Base-by-base conservation (phyloP, 2,888 invertebrate species). In the Ormyrus labotus region DNA sequence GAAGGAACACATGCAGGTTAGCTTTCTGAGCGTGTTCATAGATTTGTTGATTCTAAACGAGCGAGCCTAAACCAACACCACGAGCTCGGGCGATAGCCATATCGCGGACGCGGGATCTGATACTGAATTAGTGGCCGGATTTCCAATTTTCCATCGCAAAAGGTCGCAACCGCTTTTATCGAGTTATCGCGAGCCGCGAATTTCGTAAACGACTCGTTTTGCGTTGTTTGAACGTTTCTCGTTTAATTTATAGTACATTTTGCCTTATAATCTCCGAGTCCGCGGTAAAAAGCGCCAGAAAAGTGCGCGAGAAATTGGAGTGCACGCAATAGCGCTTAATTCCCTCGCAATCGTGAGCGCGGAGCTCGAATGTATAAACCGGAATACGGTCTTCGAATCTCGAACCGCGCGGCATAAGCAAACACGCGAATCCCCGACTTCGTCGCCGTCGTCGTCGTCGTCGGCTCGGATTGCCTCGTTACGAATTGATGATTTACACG, bases 51-150 rank as follows among this genome's bases (percentile, higher is more conserved):
- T 34, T 34, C 34, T 34, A 34, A 34, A 34, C 34, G 2, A 34
- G 34, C n/a, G 57, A n/a, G 65, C 48, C 34, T 73, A 57, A 71
- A 71, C 71, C 78, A 60, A 45, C 71, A 71, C 67, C 71, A 65
- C 13, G 13, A 19, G 3, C 64, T 9, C 34, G n/a, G 34, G 51
- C 11, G 50, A 45, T 9, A 47, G 7, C 57, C 7, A 19, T 78
- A 71, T 72, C 61, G 67, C 19, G n/a, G 7, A 5, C 7, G 0
- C 8, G 55, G 3, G 53, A 75, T 76, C 69, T 51, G 75, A 73
- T 34, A 34, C 19, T 34, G 34, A 83, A 82, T 82, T 82, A 80
- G 80, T 64, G 80, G 74, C 75, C 78, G 75, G 76, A 72, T 80
- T 82, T 78, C 80, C 75, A 80, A 80, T 76, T 80, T 72, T 68